phyloP scores from a whole-genome alignment of 2,888 invertebrate genomes.

The Alentia gelatinosa region DNA sequence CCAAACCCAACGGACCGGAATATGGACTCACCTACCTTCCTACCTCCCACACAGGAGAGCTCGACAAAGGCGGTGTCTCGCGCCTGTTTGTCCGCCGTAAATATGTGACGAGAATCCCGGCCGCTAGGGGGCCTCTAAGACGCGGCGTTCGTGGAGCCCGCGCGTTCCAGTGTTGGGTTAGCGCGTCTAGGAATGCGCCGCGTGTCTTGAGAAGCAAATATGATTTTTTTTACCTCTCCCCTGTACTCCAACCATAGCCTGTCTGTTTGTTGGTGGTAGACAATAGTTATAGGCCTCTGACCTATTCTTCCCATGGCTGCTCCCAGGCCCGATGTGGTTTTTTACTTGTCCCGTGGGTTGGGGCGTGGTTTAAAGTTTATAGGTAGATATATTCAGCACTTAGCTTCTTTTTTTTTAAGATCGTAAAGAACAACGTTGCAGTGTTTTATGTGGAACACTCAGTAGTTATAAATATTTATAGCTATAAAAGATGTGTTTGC shows the following conservation, averaged over 20 bases:
- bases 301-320: not conserved
- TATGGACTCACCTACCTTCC: not conserved
- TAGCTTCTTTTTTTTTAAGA: too few relatives aligned
- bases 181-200: not conserved
- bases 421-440: too few relatives aligned
- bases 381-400: too few relatives aligned
- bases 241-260: not conserved
- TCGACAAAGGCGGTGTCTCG: not conserved
- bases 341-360: too few relatives aligned
- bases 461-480: too few relatives aligned
- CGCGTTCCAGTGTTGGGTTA: not conserved
- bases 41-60: not conserved
- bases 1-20: not conserved
- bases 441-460: too few relatives aligned
- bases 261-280: not conserved
- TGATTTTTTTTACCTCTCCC: not conserved
- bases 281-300: not conserved
- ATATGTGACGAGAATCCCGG: not conserved
- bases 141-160: not conserved
- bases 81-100: not conserved
- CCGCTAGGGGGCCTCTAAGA: not conserved
- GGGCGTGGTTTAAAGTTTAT: too few relatives aligned
- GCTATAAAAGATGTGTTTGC: too few relatives aligned
- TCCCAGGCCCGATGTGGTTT: not conserved
- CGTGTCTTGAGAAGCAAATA: not conserved